A percentile compares a stretch with the other conserved stretches of the same genome.
phyloP scores from a whole-genome alignment of 92 coral and sea anemone genomes.

The Zoanthus solanderi region DNA sequence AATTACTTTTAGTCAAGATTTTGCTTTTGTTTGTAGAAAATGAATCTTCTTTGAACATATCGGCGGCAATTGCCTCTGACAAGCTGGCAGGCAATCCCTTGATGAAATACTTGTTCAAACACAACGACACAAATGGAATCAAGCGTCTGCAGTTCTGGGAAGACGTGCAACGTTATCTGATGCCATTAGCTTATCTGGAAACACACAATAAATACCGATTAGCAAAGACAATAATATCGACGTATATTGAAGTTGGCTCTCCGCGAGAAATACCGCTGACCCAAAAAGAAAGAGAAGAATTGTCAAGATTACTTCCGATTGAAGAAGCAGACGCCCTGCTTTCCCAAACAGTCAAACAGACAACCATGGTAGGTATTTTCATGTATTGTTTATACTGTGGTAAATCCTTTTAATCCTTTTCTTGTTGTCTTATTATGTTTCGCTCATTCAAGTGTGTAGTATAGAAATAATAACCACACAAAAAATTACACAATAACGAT shows the following conservation, averaged over 20 bases:
- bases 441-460: too few species aligned
- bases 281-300: constrained; percentile 55
- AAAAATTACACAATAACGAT: too few species aligned
- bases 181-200: constrained; percentile 64
- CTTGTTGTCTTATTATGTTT: too few species aligned
- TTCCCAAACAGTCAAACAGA: constrained; percentile 45
- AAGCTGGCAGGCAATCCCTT: constrained; percentile 94
- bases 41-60: constrained; percentile 6
- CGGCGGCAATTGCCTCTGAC: constrained; percentile 61
- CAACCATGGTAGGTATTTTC: constrained; percentile 45
- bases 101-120: constrained; percentile 62
- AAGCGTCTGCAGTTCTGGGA: constrained; percentile 91
- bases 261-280: constrained; percentile 70
- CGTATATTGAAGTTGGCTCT: constrained; percentile 81
- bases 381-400: not conserved
- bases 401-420: too few species aligned
- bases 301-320: constrained; percentile 70
- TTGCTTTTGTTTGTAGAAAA: not conserved
- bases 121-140: constrained; percentile 60
- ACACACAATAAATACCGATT: constrained; percentile 73
- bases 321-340: constrained; percentile 74
- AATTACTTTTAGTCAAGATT: too few species aligned
- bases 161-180: constrained; percentile 85
- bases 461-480: too few species aligned
- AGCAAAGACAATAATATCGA: constrained; percentile 79